These are phyloP conservation scores for Columba guinea DNA, from an alignment of 2,797 vertebrate genomes.

Conservation along the genomic window DNA sequence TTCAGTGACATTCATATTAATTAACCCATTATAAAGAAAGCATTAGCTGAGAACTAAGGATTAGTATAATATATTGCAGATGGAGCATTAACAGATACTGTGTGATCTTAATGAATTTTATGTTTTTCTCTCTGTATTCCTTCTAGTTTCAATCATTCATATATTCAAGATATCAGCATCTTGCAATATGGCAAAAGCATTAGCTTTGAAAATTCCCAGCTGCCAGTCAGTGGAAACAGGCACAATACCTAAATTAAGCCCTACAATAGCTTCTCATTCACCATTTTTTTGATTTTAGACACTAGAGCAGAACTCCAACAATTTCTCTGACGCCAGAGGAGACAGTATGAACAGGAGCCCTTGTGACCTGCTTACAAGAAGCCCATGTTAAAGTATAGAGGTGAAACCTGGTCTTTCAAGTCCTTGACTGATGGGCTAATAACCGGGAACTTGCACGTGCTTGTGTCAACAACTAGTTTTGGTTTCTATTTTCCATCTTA, in stretches of 20 bases:
- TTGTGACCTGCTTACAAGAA: accelerated
- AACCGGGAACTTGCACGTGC: accelerated
- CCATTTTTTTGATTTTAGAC: not conserved
- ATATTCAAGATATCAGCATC: not conserved
- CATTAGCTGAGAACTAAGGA: not conserved
- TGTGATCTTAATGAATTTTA: not conserved
- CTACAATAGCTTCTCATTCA: not conserved
- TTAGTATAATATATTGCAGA: not conserved
- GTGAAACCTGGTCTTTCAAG: not conserved
- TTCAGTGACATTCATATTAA: not conserved
- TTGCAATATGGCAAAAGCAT: not conserved
- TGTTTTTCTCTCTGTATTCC: not conserved
- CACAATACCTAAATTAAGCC: not conserved
- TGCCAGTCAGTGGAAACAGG: not conserved
- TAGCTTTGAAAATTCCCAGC: not conserved
- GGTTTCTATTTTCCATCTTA: not conserved
- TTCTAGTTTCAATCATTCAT: not conserved
- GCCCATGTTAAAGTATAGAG: not conserved
- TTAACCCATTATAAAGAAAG: not conserved
- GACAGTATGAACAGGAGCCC: not conserved
- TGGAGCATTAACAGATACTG: not conserved
- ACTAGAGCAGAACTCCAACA: not conserved
- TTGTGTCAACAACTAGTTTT: not conserved
- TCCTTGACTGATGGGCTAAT: not conserved
- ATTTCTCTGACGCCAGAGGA: not conserved